A percentile compares a stretch with the other conserved stretches of the same genome.
Evolutionary conservation across 2,797 vertebrate genomes (phyloP).

Genomic region (Erithacus rubecula): DNA sequence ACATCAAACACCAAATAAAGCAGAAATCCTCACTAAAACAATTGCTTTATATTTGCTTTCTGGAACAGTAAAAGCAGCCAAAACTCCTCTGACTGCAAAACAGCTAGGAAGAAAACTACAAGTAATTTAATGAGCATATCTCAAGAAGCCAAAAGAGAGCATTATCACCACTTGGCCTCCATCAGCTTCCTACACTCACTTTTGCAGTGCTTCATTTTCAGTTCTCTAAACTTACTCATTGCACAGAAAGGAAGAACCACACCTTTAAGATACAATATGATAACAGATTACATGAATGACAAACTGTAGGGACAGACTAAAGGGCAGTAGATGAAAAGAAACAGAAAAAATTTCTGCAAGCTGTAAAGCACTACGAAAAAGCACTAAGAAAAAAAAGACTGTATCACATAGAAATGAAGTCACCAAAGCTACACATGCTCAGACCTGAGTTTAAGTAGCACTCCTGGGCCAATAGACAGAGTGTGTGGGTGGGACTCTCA

Average conservation of each 20-base stretch:
- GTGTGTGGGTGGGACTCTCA: background rate
- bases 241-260: background rate
- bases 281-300: background rate
- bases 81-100: background rate
- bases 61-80: background rate
- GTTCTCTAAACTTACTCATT: background rate
- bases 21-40: background rate
- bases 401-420: accelerated
- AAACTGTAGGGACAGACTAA: background rate
- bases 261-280: background rate
- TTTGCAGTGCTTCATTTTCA: background rate
- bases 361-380: background rate
- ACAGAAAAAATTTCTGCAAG: background rate
- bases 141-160: background rate
- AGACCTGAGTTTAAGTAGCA: background rate
- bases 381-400: background rate
- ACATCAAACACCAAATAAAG: background rate
- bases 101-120: background rate
- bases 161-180: background rate
- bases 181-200: background rate
- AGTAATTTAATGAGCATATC: background rate
- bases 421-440: accelerated
- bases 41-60: background rate
- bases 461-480: background rate
- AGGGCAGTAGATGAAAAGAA: accelerated